These are phyloP conservation scores for Geopemphigus sp. DNA, from an alignment of 1,140 invertebrate species.

Conservation along the genomic window DNA sequence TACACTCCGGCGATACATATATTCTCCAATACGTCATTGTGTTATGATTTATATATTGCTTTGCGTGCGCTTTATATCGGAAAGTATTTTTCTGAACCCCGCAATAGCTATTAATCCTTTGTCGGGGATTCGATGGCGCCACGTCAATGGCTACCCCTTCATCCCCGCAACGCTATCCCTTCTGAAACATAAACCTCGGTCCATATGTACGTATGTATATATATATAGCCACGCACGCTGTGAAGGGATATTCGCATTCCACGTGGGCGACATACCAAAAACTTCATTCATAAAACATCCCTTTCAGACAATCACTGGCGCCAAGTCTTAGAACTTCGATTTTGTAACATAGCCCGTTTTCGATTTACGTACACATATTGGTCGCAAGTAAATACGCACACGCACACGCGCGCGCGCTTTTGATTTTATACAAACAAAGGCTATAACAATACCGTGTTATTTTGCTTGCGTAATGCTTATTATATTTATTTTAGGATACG, in stretches of 20 bases:
- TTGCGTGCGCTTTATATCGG: constrained; percentile 31
- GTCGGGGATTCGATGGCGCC: constrained; percentile 43
- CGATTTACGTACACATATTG: background rate
- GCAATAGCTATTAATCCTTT: constrained; percentile 45
- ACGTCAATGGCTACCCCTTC: constrained; percentile 27
- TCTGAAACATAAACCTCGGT: constrained; percentile 22
- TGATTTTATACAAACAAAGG: constrained; percentile 19
- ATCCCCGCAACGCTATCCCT: background rate
- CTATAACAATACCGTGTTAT: background rate
- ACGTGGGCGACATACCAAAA: constrained; percentile 48
- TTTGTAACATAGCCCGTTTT: constrained; percentile 32
- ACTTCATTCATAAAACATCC: constrained; percentile 50
- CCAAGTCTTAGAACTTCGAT: constrained; percentile 44
- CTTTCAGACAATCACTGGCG: constrained; percentile 44
- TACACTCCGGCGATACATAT: constrained; percentile 15
- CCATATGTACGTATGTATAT: background rate
- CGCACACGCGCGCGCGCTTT: background rate
- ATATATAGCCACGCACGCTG: constrained; percentile 33
- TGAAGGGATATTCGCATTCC: constrained; percentile 45
- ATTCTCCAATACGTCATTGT: constrained; percentile 7
- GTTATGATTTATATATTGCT: constrained; percentile 30
- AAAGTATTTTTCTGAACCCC: constrained; percentile 37
- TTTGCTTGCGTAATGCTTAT: too few relatives aligned
- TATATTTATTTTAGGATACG: too few relatives aligned
- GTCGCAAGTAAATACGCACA: background rate